These are phyloP conservation scores for Myiagra hebetior DNA, from an alignment of 2,113 vertebrate genomes.

Conservation along the genomic window DNA sequence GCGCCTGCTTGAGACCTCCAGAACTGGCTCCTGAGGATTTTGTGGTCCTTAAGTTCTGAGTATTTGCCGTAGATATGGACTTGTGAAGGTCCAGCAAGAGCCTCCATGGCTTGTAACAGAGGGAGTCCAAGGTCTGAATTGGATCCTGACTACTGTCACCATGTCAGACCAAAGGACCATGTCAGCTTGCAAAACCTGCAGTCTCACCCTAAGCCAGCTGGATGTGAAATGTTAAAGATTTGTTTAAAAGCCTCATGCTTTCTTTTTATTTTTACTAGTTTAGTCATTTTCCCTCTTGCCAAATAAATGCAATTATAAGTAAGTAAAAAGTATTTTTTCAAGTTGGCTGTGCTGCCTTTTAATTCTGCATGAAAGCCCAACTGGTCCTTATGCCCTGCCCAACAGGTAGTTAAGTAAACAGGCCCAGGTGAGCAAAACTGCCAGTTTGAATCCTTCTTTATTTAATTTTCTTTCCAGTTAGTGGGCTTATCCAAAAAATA, in stretches of 20 bases:
- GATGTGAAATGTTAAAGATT: slow-evolving; percentile 7
- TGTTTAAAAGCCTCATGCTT: background rate
- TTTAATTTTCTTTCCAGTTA: slow-evolving; percentile 4
- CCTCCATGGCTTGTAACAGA: background rate
- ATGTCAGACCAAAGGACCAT: background rate
- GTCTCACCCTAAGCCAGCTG: background rate
- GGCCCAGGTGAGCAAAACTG: background rate
- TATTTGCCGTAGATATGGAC: background rate
- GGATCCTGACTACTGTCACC: background rate
- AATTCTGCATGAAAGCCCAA: background rate
- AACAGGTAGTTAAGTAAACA: slow-evolving; percentile 13
- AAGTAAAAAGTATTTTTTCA: slow-evolving; percentile 4
- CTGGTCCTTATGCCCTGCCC: background rate
- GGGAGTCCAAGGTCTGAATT: background rate
- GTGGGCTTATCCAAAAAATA: background rate
- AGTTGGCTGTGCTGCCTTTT: background rate
- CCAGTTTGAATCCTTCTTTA: slow-evolving; percentile 16
- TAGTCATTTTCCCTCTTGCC: slow-evolving; percentile 24
- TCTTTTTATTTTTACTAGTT: slow-evolving; percentile 32
- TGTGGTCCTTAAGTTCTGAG: background rate
- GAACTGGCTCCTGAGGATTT: background rate
- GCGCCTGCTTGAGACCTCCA: background rate
- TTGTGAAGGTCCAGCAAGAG: background rate
- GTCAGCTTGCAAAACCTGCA: slow-evolving; percentile 24
- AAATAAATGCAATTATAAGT: slow-evolving; percentile 39